Percentiles rank a stretch among this genome's conserved stretches.
Conservation (phyloP, 2,797 vertebrate species). For the Falco concolor region DNA sequence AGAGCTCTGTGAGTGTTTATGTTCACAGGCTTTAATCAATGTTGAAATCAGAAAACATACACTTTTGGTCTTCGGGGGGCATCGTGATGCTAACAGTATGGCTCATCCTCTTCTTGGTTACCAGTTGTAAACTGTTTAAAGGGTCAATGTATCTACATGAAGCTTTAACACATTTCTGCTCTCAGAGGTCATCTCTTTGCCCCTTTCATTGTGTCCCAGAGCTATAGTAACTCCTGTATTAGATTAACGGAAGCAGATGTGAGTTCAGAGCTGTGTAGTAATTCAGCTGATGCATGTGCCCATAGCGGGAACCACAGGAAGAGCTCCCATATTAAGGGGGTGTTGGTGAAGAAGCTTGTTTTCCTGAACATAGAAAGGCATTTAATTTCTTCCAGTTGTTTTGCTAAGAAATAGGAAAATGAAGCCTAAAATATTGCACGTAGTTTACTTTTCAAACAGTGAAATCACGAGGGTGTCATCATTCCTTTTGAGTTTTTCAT, state of each 20-base stretch:
- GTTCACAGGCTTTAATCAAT: neutral
- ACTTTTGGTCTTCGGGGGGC: neutral
- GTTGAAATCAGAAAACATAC: neutral
- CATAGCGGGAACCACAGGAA: neutral
- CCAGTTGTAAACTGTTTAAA: neutral
- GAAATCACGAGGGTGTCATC: neutral
- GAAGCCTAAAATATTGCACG: neutral
- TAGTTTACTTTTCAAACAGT: neutral
- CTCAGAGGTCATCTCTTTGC: neutral
- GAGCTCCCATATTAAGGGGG: neutral
- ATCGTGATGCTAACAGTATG: neutral
- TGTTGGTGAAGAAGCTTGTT: neutral
- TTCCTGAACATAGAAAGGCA: neutral
- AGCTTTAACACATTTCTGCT: neutral
- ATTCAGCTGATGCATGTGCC: neutral
- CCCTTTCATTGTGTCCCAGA: neutral
- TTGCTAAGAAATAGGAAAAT: neutral
- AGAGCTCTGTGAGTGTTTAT: neutral
- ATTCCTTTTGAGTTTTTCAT: neutral
- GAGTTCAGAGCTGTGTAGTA: neutral
- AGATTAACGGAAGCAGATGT: neutral
- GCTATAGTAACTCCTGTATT: neutral
- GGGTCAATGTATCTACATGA: neutral
- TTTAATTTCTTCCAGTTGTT: neutral
- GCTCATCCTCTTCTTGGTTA: neutral